Evolutionary conservation across 1,140 invertebrate species (phyloP), one percentile per base, ranked within the genome.

Genomic region (Tetramorium parvispinum): DNA sequence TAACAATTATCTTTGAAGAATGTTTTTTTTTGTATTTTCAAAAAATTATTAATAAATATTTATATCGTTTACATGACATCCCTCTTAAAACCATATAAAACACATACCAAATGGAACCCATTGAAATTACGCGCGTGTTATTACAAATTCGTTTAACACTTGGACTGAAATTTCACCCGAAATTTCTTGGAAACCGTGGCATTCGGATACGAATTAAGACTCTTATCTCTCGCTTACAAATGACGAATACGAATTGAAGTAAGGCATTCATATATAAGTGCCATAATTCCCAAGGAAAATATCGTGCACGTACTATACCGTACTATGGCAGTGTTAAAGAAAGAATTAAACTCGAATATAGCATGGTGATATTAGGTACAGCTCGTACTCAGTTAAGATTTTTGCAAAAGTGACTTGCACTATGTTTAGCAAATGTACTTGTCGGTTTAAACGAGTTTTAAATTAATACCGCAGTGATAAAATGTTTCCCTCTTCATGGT

Each of bases 231-330:
- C 76, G 18, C 59, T 43, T 76, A 59, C 21, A 21, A 78, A 27
- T 11, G 76, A 16, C 18, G 18, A 78, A 78, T 65, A n/a, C 27
- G 57, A 63, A 77, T 61, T 43, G 49, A 49, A 46, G 13, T 51
- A 46, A 65, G 3, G 32, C 49, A 13, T 32, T 7, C 24, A 21
- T 6, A 40, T 57, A 32, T 21, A 65, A 32, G 55, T 78, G 76
- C 76, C 59, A 55, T 75, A 78, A 77, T 65, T 78, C 76, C 57
- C 40, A 65, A 63, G 75, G n/a, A 63, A 32, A 57, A 3, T 40
- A 53, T 43, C 1, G 11, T 43, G 24, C 16, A 32, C 24, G 18
- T 73, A n/a, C n/a, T n/a, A 53, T 53, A 49, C 18, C 27, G 27
- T 75, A 37, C 40, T 21, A 18, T 3, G 21, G 46, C 77, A n/a